Evolutionary conservation across 2,113 vertebrate species (phyloP).

Genomic region (Platichthys stellatus): DNA sequence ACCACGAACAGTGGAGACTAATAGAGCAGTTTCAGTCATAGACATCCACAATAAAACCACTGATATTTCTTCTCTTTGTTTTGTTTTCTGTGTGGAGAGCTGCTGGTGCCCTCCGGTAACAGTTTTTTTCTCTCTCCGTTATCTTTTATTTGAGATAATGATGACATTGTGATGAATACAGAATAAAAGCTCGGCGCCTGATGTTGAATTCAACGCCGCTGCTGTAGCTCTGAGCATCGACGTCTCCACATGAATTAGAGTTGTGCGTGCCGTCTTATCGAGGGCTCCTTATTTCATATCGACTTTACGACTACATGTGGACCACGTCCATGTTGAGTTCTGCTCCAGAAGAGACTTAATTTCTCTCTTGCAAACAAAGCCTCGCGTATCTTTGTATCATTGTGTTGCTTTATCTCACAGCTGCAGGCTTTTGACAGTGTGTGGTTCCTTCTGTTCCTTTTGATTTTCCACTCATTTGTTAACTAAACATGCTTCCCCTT

Average conservation of each 20-base stretch:
- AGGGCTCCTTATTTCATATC: conserved; percentile 41
- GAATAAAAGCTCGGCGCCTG: conserved; percentile 31
- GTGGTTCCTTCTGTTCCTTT: conserved; percentile 54
- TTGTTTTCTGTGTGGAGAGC: conserved; percentile 12
- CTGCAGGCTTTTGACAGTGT: conserved; percentile 74
- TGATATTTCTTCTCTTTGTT: conserved; percentile 33
- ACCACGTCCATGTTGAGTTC: conserved; percentile 53
- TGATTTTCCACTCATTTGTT: conserved; percentile 70
- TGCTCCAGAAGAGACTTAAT: conserved; percentile 63
- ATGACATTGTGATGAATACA: conserved; percentile 20
- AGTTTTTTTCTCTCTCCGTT: conserved; percentile 24
- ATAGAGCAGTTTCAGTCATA: conserved; percentile 49
- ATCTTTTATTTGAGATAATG: conserved; percentile 17
- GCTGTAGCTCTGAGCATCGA: conserved; percentile 13
- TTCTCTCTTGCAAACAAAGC: conserved; percentile 61
- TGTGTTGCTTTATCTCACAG: conserved; percentile 70
- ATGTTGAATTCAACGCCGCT: conserved; percentile 32
- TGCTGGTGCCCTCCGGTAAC: not conserved
- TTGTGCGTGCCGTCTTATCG: conserved; percentile 27
- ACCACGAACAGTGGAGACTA: conserved; percentile 20
- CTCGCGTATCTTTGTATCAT: conserved; percentile 67
- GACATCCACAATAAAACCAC: conserved; percentile 33
- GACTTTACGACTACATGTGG: conserved; percentile 31
- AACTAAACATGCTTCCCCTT: conserved; percentile 75
- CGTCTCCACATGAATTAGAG: conserved; percentile 34